A percentile compares a stretch with the other conserved stretches of the same genome.
These are phyloP conservation scores for Paramormyrops kingsleyae DNA, from an alignment of 2,113 vertebrate genomes.

Conservation along the genomic window DNA sequence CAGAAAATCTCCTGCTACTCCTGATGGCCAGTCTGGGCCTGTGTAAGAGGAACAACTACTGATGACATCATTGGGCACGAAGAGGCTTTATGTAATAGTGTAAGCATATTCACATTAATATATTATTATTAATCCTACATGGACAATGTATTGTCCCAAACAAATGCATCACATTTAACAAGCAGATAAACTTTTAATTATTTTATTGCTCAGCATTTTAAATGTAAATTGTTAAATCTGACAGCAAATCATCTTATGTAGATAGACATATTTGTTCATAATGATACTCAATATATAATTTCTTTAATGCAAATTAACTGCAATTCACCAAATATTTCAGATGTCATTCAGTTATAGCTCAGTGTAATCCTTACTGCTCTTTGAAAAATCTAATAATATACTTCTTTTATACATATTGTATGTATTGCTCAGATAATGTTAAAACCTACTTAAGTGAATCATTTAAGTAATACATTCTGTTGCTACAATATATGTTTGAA, in stretches of 20 bases:
- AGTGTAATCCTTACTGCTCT: background rate
- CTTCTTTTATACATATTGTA: constrained; percentile 11
- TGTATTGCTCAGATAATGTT: constrained; percentile 10
- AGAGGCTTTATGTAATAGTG: background rate
- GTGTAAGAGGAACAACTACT: background rate
- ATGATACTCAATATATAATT: background rate
- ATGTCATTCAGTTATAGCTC: background rate
- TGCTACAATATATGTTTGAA: constrained; percentile 9
- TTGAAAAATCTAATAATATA: constrained; percentile 3
- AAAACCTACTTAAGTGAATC: constrained; percentile 14
- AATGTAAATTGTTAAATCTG: background rate
- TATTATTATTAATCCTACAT: background rate
- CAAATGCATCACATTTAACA: background rate
- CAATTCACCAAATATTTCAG: background rate
- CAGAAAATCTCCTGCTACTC: background rate
- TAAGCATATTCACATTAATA: background rate
- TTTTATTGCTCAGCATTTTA: background rate
- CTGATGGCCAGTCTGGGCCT: background rate
- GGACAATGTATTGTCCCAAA: background rate
- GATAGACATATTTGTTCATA: background rate
- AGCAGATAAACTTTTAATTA: background rate
- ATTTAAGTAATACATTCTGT: constrained; percentile 13
- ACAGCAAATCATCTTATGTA: background rate
- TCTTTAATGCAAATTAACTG: background rate
- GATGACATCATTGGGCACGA: background rate